Conservation (phyloP, 2,797 vertebrate species). For the Geotrypetes seraphini region DNA sequence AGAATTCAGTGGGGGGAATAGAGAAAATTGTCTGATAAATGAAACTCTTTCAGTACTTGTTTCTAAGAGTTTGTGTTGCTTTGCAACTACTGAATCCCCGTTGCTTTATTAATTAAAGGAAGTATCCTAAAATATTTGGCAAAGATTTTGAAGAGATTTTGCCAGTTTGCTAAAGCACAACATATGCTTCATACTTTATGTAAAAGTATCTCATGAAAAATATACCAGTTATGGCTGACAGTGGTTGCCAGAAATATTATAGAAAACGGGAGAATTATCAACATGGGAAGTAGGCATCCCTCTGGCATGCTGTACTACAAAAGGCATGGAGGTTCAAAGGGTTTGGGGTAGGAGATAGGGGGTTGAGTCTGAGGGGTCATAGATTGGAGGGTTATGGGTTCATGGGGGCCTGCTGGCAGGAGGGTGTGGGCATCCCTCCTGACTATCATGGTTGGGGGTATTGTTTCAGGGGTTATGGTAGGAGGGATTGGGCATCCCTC, state of each 20-base stretch:
- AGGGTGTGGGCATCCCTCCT: too few relatives aligned
- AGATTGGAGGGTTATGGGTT: too few relatives aligned
- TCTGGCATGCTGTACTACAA: too few relatives aligned
- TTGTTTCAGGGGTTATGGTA: too few relatives aligned
- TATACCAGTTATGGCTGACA: slow-evolving; percentile 9
- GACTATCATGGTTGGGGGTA: too few relatives aligned
- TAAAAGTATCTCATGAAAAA: slow-evolving; percentile 31
- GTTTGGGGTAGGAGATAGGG: too few relatives aligned
- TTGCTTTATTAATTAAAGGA: slow-evolving; percentile 33
- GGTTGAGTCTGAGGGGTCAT: too few relatives aligned
- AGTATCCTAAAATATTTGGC: slow-evolving; percentile 29
- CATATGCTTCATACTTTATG: slow-evolving; percentile 32
- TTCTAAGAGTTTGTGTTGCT: slow-evolving; percentile 14
- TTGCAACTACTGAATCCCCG: slow-evolving; percentile 25
- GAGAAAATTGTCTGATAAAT: slow-evolving; percentile 11
- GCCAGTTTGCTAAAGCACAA: slow-evolving; percentile 15
- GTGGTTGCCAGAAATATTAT: slow-evolving; percentile 20
- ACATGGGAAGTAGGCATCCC: too few relatives aligned
- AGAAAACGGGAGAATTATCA: too few relatives aligned
- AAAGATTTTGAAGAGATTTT: slow-evolving; percentile 18
- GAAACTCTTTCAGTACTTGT: slow-evolving; percentile 14
- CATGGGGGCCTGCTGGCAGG: too few relatives aligned
- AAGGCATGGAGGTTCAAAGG: too few relatives aligned
- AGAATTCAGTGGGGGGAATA: slow-evolving; percentile 6
- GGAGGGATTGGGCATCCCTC: too few relatives aligned